Evolutionary conservation across 2,113 vertebrate species (phyloP), one percentile per base, ranked within the genome.

Genomic region (Coptodon rendalli): DNA sequence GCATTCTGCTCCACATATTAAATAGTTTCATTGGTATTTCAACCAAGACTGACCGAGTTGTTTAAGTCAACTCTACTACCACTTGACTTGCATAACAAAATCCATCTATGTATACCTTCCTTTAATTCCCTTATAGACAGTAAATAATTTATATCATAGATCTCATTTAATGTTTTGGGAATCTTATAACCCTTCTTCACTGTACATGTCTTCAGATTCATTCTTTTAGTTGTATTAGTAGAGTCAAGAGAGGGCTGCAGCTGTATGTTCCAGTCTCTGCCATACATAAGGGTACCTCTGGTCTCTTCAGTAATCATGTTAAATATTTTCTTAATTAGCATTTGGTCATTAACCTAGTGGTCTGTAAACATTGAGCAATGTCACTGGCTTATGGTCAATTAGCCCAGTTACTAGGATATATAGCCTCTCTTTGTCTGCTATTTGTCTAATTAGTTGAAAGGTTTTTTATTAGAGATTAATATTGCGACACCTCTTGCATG

Each of bases 361-460:
- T 66, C 34, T 66, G 61, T 66, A 66, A 36, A 66, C 34, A 38
- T 38, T 14, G 12, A 45, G 43, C 13, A 45, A 45, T 45, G 13
- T 45, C 13, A 45, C 43, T 14, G 19, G 0, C 3, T 66, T 38
- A 22, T 66, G 61, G 19, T 66, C 61, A 66, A 0, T n/a, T 0
- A 63, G 19, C 22, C 61, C 6, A 38, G 31, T 66, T 66, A 36
- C 19, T 38, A 66, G 34, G 34, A 66, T 66, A 66, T 1, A 38
- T 13, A 36, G 34, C 10, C 10, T 2, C 19, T 0, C 9, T 63
- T 31, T 63, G 0, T 34, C 29, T 63, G 29, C 29, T 34, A 63
- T 11, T 38, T 66, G 1, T 38, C 19, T 66, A 38, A 38, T n/a
- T 36, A 66, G 34, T 13, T 38, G 0, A 22, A 66, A 63, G 1